Base-by-base conservation (phyloP, 2,113 vertebrate species). In the Centropristis striata region DNA sequence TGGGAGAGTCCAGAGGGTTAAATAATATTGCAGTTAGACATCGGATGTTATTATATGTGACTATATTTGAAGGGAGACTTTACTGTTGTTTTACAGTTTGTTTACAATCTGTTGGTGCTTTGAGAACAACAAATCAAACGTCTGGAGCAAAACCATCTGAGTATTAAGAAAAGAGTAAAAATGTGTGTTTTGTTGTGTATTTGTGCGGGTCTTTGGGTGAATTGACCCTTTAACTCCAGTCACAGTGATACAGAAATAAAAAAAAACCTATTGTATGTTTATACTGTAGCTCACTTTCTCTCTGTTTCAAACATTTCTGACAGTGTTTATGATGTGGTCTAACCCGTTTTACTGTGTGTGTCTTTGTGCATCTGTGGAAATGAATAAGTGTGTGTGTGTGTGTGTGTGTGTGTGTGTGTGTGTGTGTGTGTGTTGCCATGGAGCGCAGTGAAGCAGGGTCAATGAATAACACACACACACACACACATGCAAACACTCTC, bases 311-410 rank as follows among this genome's bases (percentile, higher is more conserved):
- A 37, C 1, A 4, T 9, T 8, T 13, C 20, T n/a, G 27, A 9
- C 7, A 44, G 65, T 15, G 1, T 0, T 14, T 7, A 39, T n/a
- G n/a, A 55, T 36, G 79, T 25, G 82, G 25, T 71, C 67, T 73
- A 8, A 70, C 67, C 65, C 42, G 5, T 51, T 66, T 39, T 55
- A 57, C 50, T 36, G 39, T 63, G 51, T 66, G 25, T 60, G 61
- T 64, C 12, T 63, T 13, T 25, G 20, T 61, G 69, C 32, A 21
- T 61, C 18, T 71, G 37, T 72, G 72, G 46, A 64, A 59, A 55
- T 54, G 37, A 54, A 47, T 6, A 14, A 18, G 32, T 60, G 69
- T 66, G 65, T 59, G 13, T 60, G 71, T 63, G 37, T 67, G n/a
- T n/a, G n/a, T n/a, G 4, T 32, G 32, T 32, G 32, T 32, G 32